A percentile compares a stretch with the other conserved stretches of the same genome.
Conservation (phyloP, 2,888 invertebrate species). For the Chloromyia formosa region DNA sequence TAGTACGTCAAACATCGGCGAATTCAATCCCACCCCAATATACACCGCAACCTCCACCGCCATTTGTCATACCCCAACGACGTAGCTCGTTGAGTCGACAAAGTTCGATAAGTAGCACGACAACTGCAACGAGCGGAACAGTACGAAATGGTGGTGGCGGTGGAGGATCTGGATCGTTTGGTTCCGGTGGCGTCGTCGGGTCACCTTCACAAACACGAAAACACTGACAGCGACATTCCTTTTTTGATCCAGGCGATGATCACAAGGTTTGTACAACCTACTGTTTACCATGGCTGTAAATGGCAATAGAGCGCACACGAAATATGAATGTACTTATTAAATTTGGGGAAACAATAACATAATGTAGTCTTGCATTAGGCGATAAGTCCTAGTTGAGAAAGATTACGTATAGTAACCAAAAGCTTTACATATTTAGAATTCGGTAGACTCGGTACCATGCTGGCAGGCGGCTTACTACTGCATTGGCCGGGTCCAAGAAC, state of each 20-base stretch:
- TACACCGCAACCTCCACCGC: constrained; percentile 62
- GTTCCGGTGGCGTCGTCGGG: constrained; percentile 50
- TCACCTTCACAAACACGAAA: constrained; percentile 57
- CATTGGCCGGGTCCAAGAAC: too few relatives aligned
- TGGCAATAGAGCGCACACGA: too few relatives aligned
- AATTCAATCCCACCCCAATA: constrained; percentile 63
- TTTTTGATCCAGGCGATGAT: constrained; percentile 57
- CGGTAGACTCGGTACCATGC: too few relatives aligned
- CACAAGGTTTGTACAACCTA: constrained; percentile 58
- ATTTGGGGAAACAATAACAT: constrained; percentile 27
- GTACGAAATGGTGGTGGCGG: constrained; percentile 7
- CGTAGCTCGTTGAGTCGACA: constrained; percentile 53
- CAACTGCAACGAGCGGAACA: background rate
- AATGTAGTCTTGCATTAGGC: constrained; percentile 10
- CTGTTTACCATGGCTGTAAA: constrained; percentile 61
- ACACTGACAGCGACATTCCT: constrained; percentile 64
- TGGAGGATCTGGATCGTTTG: constrained; percentile 30
- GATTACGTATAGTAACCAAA: too few relatives aligned
- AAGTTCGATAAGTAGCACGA: constrained; percentile 45
- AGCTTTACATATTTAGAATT: too few relatives aligned
- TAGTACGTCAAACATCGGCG: constrained; percentile 61
- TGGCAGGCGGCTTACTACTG: too few relatives aligned
- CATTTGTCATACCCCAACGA: constrained; percentile 63
- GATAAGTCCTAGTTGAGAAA: too few relatives aligned
- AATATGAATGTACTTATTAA: too few relatives aligned